These are phyloP conservation scores for Sarcophilus harrisii DNA, from an alignment of 2,797 vertebrate genomes.

Conservation along the genomic window DNA sequence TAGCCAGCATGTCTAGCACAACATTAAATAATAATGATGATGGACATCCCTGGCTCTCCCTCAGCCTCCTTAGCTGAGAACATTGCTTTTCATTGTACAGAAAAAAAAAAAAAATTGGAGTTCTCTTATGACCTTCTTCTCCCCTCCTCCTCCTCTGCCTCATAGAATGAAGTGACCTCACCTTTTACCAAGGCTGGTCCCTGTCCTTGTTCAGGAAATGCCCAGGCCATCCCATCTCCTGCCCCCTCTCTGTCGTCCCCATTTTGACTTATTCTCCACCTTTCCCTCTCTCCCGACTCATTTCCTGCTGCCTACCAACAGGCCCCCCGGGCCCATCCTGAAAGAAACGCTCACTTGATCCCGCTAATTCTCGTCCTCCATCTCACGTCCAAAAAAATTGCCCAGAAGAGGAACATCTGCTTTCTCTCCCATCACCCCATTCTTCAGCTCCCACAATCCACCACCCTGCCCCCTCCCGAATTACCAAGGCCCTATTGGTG, in stretches of 20 bases:
- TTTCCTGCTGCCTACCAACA: not conserved
- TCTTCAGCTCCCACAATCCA: not conserved
- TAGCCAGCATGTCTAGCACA: too few relatives aligned
- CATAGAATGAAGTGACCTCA: not conserved
- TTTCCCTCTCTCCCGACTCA: too few relatives aligned
- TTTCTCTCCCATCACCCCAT: not conserved
- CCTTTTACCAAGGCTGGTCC: not conserved
- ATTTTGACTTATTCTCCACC: not conserved
- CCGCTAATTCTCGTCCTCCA: not conserved
- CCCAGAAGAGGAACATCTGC: not conserved
- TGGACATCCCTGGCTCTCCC: not conserved
- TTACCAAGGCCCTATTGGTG: not conserved
- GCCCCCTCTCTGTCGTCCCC: not conserved
- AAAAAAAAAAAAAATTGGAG: not conserved
- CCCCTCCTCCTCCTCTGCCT: not conserved
- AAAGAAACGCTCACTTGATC: not conserved
- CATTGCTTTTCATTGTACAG: not conserved
- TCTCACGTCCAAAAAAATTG: not conserved
- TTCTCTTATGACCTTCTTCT: not conserved
- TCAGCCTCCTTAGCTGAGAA: not conserved
- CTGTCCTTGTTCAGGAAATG: too few relatives aligned
- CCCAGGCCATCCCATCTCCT: not conserved
- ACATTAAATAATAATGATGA: not conserved
- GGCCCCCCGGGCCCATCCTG: not conserved
- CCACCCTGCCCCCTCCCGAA: not conserved